Percentiles rank a stretch among this genome's conserved stretches.
Evolutionary conservation across 2,113 vertebrate species (phyloP).

Genomic region (Calyptomena viridis): DNA sequence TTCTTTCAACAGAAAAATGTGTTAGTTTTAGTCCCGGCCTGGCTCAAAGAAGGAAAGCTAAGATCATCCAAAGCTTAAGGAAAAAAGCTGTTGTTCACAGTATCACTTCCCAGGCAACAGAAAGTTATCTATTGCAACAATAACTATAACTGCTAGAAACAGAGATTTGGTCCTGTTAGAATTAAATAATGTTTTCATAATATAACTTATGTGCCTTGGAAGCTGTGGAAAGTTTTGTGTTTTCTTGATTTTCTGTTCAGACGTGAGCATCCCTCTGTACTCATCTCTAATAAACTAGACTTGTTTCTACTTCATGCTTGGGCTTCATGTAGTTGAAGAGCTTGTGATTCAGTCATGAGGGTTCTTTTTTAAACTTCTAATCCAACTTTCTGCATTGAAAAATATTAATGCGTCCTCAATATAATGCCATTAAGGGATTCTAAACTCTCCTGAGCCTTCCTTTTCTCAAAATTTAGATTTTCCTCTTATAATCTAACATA

Average conservation of each 20-base stretch:
- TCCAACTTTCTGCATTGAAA: neutral
- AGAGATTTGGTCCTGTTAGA: neutral
- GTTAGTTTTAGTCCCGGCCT: neutral
- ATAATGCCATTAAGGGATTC: neutral
- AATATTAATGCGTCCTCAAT: neutral
- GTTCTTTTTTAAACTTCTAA: neutral
- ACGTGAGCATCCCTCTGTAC: neutral
- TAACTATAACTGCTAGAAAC: neutral
- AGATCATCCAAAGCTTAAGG: neutral
- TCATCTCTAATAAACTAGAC: neutral
- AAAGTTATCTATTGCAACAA: neutral
- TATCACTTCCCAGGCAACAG: neutral
- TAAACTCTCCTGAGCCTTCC: neutral
- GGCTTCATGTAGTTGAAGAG: neutral
- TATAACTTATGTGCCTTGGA: neutral
- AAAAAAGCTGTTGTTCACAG: neutral
- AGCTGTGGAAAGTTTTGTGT: neutral
- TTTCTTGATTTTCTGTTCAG: neutral
- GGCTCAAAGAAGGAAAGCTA: neutral
- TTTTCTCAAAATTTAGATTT: neutral
- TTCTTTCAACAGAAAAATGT: neutral
- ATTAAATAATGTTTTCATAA: neutral
- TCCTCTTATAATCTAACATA: neutral
- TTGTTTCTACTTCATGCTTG: neutral
- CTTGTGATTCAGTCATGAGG: neutral